Evolutionary conservation across 2,113 vertebrate species (phyloP).

Genomic region (Rana temporaria): DNA sequence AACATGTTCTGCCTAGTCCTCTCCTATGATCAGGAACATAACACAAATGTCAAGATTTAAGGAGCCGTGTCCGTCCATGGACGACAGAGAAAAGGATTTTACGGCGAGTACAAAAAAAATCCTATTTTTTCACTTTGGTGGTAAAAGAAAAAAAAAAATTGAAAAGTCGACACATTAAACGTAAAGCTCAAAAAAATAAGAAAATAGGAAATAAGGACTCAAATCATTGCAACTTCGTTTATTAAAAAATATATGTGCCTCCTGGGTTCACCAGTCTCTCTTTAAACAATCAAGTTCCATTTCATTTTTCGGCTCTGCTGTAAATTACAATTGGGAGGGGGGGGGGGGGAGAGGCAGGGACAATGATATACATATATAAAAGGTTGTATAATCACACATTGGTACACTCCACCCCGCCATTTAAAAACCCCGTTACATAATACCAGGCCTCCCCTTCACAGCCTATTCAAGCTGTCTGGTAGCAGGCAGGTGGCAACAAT

Average conservation of each 20-base stretch:
- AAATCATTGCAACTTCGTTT: slow-evolving; percentile 79
- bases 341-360: slow-evolving; percentile 37
- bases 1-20: no score
- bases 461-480: slow-evolving; percentile 15
- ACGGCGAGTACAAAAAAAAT: no score
- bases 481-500: slow-evolving; percentile 30
- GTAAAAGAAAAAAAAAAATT: no score
- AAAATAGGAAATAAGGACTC: neutral
- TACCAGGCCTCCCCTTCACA: slow-evolving; percentile 22
- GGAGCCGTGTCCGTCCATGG: no score
- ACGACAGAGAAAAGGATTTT: no score
- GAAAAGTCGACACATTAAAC: no score
- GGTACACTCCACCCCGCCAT: slow-evolving; percentile 40
- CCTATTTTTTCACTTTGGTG: no score
- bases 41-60: no score
- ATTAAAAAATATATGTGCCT: slow-evolving; percentile 87
- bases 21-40: no score
- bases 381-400: slow-evolving; percentile 38
- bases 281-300: slow-evolving; percentile 62
- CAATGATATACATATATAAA: slow-evolving; percentile 53
- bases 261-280: slow-evolving; percentile 67
- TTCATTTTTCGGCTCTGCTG: slow-evolving; percentile 44
- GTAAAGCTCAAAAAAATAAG: no score
- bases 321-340: slow-evolving; percentile 48
- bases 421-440: slow-evolving; percentile 16